Base-by-base conservation (phyloP, 2,113 vertebrate genomes). In the Grus americana region DNA sequence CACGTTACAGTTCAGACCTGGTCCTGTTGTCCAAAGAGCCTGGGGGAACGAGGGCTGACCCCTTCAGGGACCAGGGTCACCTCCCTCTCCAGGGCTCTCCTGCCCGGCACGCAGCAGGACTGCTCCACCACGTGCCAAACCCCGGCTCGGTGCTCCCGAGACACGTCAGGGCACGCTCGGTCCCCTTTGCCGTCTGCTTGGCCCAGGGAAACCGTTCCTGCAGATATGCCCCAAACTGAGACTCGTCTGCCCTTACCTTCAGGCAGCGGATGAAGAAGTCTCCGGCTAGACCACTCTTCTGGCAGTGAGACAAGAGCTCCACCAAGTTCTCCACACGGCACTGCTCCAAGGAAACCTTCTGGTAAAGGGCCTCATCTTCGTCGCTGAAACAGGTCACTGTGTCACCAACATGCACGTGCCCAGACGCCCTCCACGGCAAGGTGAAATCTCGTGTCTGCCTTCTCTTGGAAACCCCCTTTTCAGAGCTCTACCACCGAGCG, bases 201-300 rank as follows among this genome's bases (percentile, higher is more conserved):
- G 40, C 50, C 65, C 57, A 32, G 23, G 32, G 15, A 75, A 54
- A 18, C 36, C 3, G 0, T 15, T 49, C 49, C 84, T 6, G 1
- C 59, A 79, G 55, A 24, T 6, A 5, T 20, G 36, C 18, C 49
- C 42, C 26, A 59, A 6, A 0, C 36, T 29, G 15, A n/a, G 58
- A 36, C 46, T 26, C 18, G 68, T 34, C 5, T 52, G 61, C n/a
- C 70, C 92, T 88, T 88, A 99, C 99, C 98, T 99, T 98, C 82
- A 99, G 97, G 91, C 99, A 99, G 47, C 90, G 86, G 79, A 99
- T 98, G 97, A 99, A 99, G 97, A 99, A 99, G 87, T 99, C 98
- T 79, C 99, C 99, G 0, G 99, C 98, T 70, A 99, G 96, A 52
- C 99, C 98, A 4, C 96, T 98, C 83, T 98, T 98, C 95, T 98